A percentile compares a stretch with the other conserved stretches of the same genome.
Conservation (phyloP, 2,888 invertebrate species). For the Mylabris sibirica region DNA sequence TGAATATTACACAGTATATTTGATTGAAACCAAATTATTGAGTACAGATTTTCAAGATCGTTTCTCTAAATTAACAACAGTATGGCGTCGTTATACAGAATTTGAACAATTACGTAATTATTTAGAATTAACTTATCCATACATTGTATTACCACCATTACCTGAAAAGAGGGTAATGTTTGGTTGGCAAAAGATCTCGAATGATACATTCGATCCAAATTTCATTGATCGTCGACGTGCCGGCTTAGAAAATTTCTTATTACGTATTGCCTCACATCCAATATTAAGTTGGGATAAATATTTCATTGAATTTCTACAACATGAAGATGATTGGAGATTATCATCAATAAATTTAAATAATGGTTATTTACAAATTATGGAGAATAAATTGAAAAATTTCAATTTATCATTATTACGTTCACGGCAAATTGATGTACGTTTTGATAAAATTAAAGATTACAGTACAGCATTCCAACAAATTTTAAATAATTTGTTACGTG, state of each 20-base stretch:
- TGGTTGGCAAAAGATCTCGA: slow-evolving; percentile 79
- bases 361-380: slow-evolving; percentile 77
- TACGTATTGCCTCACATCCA: slow-evolving; percentile 79
- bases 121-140: slow-evolving; percentile 80
- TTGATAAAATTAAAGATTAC: slow-evolving; percentile 79
- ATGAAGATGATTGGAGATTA: slow-evolving; percentile 82
- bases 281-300: slow-evolving; percentile 76
- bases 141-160: slow-evolving; percentile 79
- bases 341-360: slow-evolving; percentile 55
- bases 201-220: slow-evolving; percentile 84
- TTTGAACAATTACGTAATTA: slow-evolving; percentile 83
- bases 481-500: slow-evolving; percentile 67
- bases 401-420: slow-evolving; percentile 78
- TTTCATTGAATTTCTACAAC: slow-evolving; percentile 79
- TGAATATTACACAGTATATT: slow-evolving; percentile 80
- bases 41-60: slow-evolving; percentile 68
- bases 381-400: slow-evolving; percentile 78
- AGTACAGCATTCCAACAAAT: slow-evolving; percentile 74
- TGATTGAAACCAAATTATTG: slow-evolving; percentile 78
- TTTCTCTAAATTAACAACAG: slow-evolving; percentile 70
- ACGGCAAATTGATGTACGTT: slow-evolving; percentile 75
- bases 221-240: slow-evolving; percentile 84
- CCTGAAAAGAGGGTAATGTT: slow-evolving; percentile 81
- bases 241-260: slow-evolving; percentile 81
- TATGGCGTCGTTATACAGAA: slow-evolving; percentile 84